Conservation (phyloP, 2,797 vertebrate genomes). For the Schizopygopsis pylzovi region DNA sequence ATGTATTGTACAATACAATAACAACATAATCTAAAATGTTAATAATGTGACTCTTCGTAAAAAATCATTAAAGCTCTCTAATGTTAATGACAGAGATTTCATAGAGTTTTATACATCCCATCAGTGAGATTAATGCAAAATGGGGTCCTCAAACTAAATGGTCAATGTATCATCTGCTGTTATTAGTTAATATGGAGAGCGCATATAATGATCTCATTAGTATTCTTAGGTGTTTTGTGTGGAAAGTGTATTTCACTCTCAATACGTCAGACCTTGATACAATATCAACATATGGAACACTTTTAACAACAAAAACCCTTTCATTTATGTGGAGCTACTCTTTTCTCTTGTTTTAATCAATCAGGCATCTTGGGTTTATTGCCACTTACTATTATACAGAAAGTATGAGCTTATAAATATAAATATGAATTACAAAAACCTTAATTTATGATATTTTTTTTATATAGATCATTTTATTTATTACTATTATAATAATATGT, state of each 20-base stretch:
- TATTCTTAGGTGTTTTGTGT: background rate
- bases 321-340: background rate
- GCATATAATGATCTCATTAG: background rate
- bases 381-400: background rate
- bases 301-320: background rate
- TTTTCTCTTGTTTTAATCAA: background rate
- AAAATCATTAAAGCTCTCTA: background rate
- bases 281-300: background rate
- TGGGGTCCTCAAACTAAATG: constrained; percentile 4
- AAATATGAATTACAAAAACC: no score
- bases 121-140: constrained; percentile 5
- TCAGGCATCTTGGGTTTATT: background rate
- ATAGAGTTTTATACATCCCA: background rate
- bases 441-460: no score
- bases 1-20: background rate
- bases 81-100: background rate
- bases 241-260: background rate
- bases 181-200: background rate
- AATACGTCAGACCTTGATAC: background rate
- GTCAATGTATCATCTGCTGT: background rate
- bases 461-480: no score
- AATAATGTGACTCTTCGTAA: background rate
- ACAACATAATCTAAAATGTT: background rate
- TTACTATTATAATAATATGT: no score
- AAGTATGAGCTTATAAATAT: no score